phyloP scores from a whole-genome alignment of 2,888 invertebrate genomes.

The Tenthredo amoena region DNA sequence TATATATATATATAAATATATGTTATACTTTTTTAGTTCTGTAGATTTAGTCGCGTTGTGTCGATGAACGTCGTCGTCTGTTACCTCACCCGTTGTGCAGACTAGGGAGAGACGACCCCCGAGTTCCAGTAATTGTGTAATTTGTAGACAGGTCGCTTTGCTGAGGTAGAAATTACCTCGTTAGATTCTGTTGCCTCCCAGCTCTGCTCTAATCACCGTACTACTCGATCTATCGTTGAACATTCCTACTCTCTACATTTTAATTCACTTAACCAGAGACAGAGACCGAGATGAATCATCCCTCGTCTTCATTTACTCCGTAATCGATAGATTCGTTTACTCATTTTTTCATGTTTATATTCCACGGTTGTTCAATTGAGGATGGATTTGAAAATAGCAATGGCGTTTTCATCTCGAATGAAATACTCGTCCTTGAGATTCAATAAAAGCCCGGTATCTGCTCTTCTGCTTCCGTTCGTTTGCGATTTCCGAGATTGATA shows the following conservation, averaged over 20 bases:
- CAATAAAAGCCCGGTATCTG: not conserved
- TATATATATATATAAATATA: too few species aligned
- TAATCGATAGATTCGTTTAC: not conserved
- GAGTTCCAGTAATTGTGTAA: conserved; percentile 54
- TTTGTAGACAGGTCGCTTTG: conserved; percentile 58
- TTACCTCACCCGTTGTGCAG: not conserved
- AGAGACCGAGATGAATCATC: not conserved
- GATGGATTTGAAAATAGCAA: not conserved
- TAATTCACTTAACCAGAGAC: conserved; percentile 18
- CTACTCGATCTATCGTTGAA: conserved; percentile 36
- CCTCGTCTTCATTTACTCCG: not conserved
- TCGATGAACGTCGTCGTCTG: conserved; percentile 26
- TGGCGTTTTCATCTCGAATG: not conserved
- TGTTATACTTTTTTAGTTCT: not conserved
- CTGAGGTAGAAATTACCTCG: conserved; percentile 65
- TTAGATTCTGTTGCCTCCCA: conserved; percentile 59
- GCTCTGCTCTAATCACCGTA: conserved; percentile 33
- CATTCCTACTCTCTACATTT: conserved; percentile 14
- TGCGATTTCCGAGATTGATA: not conserved
- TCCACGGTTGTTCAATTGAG: not conserved
- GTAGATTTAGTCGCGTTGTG: conserved; percentile 31
- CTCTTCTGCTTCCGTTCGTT: not conserved
- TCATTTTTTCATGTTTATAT: not conserved
- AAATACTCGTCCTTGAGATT: not conserved
- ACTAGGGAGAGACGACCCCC: not conserved